Conservation (phyloP, 2,113 vertebrate species). For the Rhineura floridana region DNA sequence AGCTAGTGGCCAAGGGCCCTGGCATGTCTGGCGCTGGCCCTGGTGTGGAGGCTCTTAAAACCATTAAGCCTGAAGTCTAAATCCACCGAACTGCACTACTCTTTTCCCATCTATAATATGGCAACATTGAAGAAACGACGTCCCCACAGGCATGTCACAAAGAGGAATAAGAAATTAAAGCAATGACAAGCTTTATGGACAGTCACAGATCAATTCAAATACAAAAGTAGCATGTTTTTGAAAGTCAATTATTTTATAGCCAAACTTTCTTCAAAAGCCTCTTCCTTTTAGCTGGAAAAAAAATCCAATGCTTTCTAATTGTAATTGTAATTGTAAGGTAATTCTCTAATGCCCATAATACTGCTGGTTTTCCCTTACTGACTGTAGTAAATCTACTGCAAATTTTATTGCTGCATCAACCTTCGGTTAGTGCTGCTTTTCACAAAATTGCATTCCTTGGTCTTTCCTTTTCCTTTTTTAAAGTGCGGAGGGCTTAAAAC, state of each 20-base stretch:
- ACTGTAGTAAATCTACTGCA: constrained; percentile 49
- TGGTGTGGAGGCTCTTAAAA: too few species aligned
- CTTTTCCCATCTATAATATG: neutral
- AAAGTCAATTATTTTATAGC: constrained; percentile 67
- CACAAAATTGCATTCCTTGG: neutral
- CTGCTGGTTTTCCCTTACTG: constrained; percentile 25
- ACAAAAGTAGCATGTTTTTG: constrained; percentile 67
- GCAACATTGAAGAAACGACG: neutral
- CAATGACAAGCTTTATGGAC: constrained; percentile 1
- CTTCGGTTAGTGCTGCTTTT: neutral
- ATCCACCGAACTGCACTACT: too few species aligned
- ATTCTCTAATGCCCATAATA: neutral
- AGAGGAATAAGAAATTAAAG: neutral
- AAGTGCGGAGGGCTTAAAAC: constrained; percentile 31
- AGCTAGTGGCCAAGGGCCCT: too few species aligned
- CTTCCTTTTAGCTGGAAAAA: constrained; percentile 59
- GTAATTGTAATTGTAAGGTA: constrained; percentile 50
- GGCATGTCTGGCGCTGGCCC: too few species aligned
- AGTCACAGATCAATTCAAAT: constrained; percentile 64
- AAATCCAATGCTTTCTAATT: constrained; percentile 55
- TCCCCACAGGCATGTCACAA: neutral
- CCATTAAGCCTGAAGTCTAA: too few species aligned
- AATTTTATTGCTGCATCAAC: constrained; percentile 47
- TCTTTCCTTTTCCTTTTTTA: constrained; percentile 15
- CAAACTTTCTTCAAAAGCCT: constrained; percentile 58